Base-by-base conservation (phyloP, 2,888 invertebrate genomes). In the Drosophila gaucha region DNA sequence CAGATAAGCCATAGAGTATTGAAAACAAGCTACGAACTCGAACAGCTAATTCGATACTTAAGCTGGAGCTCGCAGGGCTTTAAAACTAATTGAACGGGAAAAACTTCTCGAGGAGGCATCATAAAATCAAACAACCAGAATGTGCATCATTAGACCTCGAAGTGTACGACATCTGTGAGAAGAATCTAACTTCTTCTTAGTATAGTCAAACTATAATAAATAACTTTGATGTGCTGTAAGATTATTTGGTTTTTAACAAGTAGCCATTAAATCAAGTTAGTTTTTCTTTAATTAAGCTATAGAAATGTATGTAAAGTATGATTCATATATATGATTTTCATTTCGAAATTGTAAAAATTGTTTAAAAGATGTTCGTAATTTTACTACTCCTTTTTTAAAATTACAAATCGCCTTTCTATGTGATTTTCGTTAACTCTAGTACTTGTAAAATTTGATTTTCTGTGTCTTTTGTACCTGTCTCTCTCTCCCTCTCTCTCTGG, bases 1-100 rank as follows among this genome's bases (percentile, higher is more conserved):
- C 24, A 43, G 62, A 60, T 68, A 56, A 62, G 35, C 20, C 20
- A 30, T 18, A 20, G 16, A 36, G 55, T 52, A 60, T 49, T 60
- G 22, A 73, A 47, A 47, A 14, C 44, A 20, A 50, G 39, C 44
- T 28, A 44, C 24, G 14, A 20, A 6, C 16, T 46, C 18, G 31
- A 36, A 12, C 20, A 33, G 26, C 59, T 30, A 58, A 26, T 6
- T 58, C 22, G 60, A 46, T 28, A 39, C 31, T 60, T 20, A 31
- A 59, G 38, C 20, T 14, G 20, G 16, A 28, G 28, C 35, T 57
- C n/a, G 20, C 14, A 47, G 20, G 31, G 38, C 14, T 44, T 16
- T 0, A 16, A 33, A 12, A 18, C 18, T 35, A 35, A 44, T 43
- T 12, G 9, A 41, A 58, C 14, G 12, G 16, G 14, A n/a, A 20